Base-by-base conservation (phyloP, 2,113 vertebrate species). In the Bos indicus region DNA sequence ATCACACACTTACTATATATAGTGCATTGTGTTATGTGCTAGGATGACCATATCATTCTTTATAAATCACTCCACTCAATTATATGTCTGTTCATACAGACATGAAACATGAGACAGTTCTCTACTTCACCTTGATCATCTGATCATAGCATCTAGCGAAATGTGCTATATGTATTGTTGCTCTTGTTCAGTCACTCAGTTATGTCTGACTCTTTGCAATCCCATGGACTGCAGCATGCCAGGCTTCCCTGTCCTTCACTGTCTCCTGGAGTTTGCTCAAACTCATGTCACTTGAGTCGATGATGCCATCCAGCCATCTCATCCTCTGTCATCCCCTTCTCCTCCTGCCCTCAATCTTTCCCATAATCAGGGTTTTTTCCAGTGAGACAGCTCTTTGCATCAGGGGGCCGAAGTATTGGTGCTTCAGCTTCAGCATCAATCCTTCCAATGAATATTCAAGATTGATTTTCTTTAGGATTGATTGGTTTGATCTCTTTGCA, bases 41-140 rank as follows among this genome's bases (percentile, higher is more conserved):
- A 16, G 56, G 64, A 78, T 91, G 26, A 57, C 33, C 78, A 46
- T 8, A 10, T 77, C 15, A 85, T 19, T 86, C 23, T 59, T 91
- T 89, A 93, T 56, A 93, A 96, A 91, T 26, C 25, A 74, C 82
- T 85, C 33, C 62, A 94, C n/a, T 94, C 26, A 95, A 60, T 40
- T 80, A 11, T 86, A 36, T 14, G 5, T 93, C 6, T 91, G 17
- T 84, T 93, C 30, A 81, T 87, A 90, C 10, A 88, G 60, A 86
- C 56, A 33, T 64, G 51, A 62, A 57, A 86, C 81, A 81, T 90
- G 11, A 67, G 30, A 88, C 51, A 33, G 17, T 85, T 92, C 30
- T 96, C 21, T 62, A 33, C 82, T 57, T 96, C 33, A 48, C 60
- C n/a, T 92, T 57, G 21, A 90, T n/a, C 48, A 14, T 90, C 52